phyloP scores from a whole-genome alignment of 2,113 vertebrate genomes.

The Xyrauchen texanus region DNA sequence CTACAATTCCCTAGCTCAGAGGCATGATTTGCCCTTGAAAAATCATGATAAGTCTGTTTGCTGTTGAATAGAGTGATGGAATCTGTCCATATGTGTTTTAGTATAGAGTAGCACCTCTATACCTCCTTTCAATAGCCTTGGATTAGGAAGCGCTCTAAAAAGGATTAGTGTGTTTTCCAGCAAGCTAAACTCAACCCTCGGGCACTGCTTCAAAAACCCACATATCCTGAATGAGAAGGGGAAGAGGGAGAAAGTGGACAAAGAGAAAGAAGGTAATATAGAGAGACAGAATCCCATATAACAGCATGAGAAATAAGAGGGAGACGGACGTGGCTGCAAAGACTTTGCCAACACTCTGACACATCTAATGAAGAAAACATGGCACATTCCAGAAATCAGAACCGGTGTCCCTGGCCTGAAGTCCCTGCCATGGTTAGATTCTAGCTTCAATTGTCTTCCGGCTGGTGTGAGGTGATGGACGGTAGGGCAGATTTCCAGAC shows the following conservation, averaged over 20 bases:
- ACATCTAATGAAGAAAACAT: not conserved
- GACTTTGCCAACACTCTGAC: constrained; percentile 2
- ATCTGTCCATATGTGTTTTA: constrained; percentile 24
- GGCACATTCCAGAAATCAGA: constrained; percentile 9
- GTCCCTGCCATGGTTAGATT: constrained; percentile 19
- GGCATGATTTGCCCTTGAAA: constrained; percentile 6
- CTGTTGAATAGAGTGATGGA: constrained; percentile 23
- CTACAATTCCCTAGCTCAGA: constrained; percentile 5
- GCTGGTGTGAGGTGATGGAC: not conserved
- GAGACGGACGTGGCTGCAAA: not conserved
- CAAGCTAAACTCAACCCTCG: constrained; percentile 43
- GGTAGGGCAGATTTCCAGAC: constrained; percentile 19
- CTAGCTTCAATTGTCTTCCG: constrained; percentile 14
- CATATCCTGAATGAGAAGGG: constrained; percentile 13
- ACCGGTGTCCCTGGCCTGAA: not conserved
- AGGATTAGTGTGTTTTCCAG: constrained; percentile 48
- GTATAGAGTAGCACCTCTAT: constrained; percentile 29
- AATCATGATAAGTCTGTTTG: constrained; percentile 18
- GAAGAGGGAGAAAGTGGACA: not conserved
- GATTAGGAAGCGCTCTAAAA: constrained; percentile 42
- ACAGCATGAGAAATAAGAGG: not conserved
- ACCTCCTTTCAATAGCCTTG: constrained; percentile 33
- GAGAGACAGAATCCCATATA: constrained; percentile 8
- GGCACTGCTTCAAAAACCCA: constrained; percentile 38
- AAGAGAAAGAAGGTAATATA: not conserved